phyloP scores from a whole-genome alignment of 2,113 vertebrate genomes.

The Coptodon bakossiorum region DNA sequence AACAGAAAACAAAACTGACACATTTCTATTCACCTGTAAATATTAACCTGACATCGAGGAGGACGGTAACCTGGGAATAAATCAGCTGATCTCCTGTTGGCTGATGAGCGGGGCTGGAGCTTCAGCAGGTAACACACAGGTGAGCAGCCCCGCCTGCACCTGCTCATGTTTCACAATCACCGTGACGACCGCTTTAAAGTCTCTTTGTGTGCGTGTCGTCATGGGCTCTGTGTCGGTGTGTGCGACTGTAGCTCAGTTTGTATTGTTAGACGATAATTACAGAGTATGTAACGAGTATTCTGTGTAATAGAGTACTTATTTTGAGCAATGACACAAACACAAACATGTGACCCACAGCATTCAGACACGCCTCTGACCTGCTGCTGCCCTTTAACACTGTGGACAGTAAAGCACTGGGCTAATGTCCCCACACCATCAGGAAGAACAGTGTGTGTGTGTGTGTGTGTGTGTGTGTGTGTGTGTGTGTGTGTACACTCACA shows the following conservation, averaged over 20 bases:
- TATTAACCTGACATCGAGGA: not conserved
- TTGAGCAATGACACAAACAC: not conserved
- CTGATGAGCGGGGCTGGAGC: not conserved
- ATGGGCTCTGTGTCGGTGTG: not conserved
- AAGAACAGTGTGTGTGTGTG: not conserved
- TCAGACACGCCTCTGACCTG: not conserved
- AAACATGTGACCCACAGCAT: not conserved
- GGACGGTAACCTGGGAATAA: rapidly evolving
- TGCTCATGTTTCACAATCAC: not conserved
- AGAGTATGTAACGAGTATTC: not conserved
- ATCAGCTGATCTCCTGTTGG: not conserved
- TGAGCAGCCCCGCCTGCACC: not conserved
- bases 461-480: not conserved
- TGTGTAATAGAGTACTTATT: not conserved
- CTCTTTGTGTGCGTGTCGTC: not conserved
- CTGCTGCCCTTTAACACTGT: not conserved
- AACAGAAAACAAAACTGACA: not conserved
- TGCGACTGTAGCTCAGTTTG: not conserved
- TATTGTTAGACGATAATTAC: not conserved
- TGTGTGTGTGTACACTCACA: conserved; percentile 62
- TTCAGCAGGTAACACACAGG: not conserved
- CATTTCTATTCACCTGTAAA: not conserved
- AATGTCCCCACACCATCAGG: not conserved
- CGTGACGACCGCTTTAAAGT: not conserved
- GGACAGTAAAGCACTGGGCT: not conserved